Percentiles rank a stretch among this genome's conserved stretches.
Conservation (phyloP, 2,113 vertebrate species). For the Enhydra lutris region DNA sequence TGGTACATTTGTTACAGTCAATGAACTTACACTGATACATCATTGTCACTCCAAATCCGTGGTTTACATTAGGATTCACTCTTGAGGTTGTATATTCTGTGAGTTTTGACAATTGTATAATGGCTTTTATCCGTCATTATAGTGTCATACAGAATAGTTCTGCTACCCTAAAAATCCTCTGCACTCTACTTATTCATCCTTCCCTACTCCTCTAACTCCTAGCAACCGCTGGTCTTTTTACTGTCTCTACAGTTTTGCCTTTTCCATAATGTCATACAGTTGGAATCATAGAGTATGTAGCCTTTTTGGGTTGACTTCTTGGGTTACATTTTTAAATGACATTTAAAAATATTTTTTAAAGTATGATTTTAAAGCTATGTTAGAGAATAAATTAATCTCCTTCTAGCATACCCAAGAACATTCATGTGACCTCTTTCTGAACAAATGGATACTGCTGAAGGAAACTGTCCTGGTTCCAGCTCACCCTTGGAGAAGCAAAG, state of each 20-base stretch:
- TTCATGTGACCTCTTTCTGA: background rate
- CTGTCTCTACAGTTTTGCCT: background rate
- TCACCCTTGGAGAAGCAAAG: background rate
- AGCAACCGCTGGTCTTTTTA: background rate
- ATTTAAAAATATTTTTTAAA: background rate
- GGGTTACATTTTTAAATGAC: background rate
- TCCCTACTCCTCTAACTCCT: background rate
- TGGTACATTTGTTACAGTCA: background rate
- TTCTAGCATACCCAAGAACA: background rate
- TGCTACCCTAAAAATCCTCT: background rate
- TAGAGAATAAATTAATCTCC: background rate
- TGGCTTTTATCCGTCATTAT: background rate
- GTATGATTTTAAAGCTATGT: background rate
- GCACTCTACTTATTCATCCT: background rate
- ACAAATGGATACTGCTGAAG: background rate
- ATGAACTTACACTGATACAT: background rate
- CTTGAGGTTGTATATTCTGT: background rate
- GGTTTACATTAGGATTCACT: background rate
- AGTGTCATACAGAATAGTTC: background rate
- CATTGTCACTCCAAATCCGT: background rate
- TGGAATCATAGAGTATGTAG: background rate
- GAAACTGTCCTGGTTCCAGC: background rate
- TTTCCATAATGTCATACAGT: background rate
- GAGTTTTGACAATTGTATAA: background rate
- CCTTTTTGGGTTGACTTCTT: conserved; percentile 1